Base-by-base conservation (phyloP, 1,140 invertebrate genomes). In the Drosophila ironensis region DNA sequence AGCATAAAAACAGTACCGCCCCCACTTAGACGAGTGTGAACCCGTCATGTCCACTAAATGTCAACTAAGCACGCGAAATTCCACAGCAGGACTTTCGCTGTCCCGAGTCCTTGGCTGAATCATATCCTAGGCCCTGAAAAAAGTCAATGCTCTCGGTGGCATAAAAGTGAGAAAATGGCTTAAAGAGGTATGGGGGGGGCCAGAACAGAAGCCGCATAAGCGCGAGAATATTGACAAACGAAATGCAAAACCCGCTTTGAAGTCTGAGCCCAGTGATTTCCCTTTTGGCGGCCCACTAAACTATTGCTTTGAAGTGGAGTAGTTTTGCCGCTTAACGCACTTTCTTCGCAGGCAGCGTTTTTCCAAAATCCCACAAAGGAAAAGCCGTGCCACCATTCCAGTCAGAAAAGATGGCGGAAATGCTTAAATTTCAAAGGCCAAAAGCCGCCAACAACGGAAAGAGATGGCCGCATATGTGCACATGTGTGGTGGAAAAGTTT, bases 21-120 rank as follows among this genome's bases (percentile, higher is more conserved):
- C 64, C 74, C 45, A 41, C 56, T 72, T 71, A 60, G 56, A 68
- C 64, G 81, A 86, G 80, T 80, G 71, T 72, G 81, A 75, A 86
- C 80, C 82, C 82, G 80, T 86, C 80, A 80, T 68, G 59, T 51
- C 60, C 33, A 48, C 74, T 86, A 81, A 86, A 86, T 87, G 80
- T 86, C 80, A 86, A 80, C 81, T 72, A 46, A 72, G 22, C 80
- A 86, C 80, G 80, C 80, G 67, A 86, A 86, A 86, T 86, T 86
- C 71, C 71, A 27, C 27, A 52, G 57, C 50, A 72, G 41, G 54
- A 87, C 80, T 86, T 86, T 86, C 74, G 72, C 81, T 86, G 71
- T 19, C 37, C 63, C 45, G 53, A 42, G 73, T 82, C 37, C 28
- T 17, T 47, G 56, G 48, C 56, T 72, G 45, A 86, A 86, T 86